Percentiles rank a stretch among this genome's conserved stretches.
phyloP scores from a whole-genome alignment of 1,140 invertebrate genomes.

The Sycophaga agraensis region DNA sequence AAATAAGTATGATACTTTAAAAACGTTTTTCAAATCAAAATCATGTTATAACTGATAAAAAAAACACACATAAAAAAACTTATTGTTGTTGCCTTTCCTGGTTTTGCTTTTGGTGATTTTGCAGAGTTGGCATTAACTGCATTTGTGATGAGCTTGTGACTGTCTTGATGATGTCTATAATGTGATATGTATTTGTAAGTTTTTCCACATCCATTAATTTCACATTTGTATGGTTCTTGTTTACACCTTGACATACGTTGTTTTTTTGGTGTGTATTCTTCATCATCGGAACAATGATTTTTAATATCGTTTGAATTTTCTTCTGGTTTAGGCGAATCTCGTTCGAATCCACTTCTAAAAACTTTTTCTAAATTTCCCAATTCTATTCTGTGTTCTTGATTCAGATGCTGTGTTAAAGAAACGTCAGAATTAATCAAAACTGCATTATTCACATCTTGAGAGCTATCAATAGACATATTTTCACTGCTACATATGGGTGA shows the following conservation, averaged over 20 bases:
- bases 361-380: constrained; percentile 48
- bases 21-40: not conserved
- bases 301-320: constrained; percentile 37
- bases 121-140: constrained; percentile 37
- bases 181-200: constrained; percentile 57
- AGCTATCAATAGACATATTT: constrained; percentile 36
- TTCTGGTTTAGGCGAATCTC: constrained; percentile 40
- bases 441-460: constrained; percentile 40
- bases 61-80: constrained; percentile 56
- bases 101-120: constrained; percentile 41
- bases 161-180: constrained; percentile 56
- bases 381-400: constrained; percentile 49
- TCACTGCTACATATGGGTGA: constrained; percentile 36
- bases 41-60: not conserved
- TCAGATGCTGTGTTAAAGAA: constrained; percentile 47
- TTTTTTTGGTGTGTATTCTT: constrained; percentile 56
- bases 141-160: constrained; percentile 47
- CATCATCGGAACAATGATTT: constrained; percentile 49
- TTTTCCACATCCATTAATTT: constrained; percentile 51
- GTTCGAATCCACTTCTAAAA: constrained; percentile 45
- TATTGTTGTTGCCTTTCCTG: constrained; percentile 50
- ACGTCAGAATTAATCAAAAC: constrained; percentile 48
- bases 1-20: constrained; percentile 11
- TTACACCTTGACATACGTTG: constrained; percentile 55
- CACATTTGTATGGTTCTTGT: constrained; percentile 52